These are phyloP conservation scores for Cynopterus brachyotis DNA, from an alignment of 2,113 vertebrate species.

Conservation along the genomic window DNA sequence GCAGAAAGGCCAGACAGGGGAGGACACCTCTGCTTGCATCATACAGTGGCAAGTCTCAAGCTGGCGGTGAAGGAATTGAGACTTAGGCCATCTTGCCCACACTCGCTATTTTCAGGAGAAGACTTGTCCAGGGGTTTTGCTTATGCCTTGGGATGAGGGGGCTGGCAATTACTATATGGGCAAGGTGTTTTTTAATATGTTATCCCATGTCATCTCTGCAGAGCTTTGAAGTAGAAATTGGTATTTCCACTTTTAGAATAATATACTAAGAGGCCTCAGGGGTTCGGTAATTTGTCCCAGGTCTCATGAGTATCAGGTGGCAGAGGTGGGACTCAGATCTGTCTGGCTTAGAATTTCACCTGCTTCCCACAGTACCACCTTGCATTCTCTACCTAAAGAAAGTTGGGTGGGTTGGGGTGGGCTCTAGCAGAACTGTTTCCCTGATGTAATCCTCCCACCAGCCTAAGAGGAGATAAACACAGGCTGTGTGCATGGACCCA, in stretches of 20 bases:
- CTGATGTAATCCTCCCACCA: neutral
- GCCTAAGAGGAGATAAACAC: neutral
- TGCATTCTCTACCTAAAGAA: neutral
- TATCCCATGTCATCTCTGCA: neutral
- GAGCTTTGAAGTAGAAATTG: neutral
- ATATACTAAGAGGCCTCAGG: neutral
- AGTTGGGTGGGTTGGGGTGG: neutral
- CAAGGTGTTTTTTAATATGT: neutral
- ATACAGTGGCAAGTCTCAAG: neutral
- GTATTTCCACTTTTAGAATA: neutral
- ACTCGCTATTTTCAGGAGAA: neutral
- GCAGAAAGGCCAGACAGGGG: neutral
- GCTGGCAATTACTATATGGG: accelerated
- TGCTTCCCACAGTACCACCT: neutral
- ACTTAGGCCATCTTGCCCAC: neutral
- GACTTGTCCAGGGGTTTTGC: neutral
- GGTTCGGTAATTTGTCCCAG: neutral
- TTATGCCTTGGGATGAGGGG: neutral
- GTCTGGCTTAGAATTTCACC: neutral
- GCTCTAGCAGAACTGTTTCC: neutral
- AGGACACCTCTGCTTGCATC: neutral
- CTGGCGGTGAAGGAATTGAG: neutral
- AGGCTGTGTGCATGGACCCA: neutral
- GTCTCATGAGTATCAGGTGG: neutral
- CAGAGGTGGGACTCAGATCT: neutral